phyloP scores from a whole-genome alignment of 1,140 invertebrate species.

The Drosophila pachea region DNA sequence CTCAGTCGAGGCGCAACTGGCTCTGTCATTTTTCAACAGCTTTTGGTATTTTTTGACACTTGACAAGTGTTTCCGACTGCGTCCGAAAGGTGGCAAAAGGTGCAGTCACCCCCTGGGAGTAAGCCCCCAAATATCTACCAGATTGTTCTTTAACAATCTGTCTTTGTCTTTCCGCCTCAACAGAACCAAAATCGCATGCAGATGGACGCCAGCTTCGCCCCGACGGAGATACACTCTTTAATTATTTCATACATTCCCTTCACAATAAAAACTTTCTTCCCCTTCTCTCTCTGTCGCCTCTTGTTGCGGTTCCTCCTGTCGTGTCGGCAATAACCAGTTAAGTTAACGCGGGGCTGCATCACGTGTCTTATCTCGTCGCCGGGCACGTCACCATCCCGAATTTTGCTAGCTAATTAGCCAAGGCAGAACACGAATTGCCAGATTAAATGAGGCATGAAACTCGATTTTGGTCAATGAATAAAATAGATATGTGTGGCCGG shows the following conservation, averaged over 20 bases:
- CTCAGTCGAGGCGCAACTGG: constrained; percentile 27
- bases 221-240: too few relatives aligned
- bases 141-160: constrained; percentile 33
- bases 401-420: constrained; percentile 49
- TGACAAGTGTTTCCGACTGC: constrained; percentile 71
- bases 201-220: constrained; percentile 21
- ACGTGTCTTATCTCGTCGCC: constrained; percentile 11
- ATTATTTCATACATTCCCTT: too few relatives aligned
- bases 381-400: too few relatives aligned
- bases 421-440: constrained; percentile 31
- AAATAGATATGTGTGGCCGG: constrained; percentile 4
- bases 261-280: not conserved
- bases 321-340: constrained; percentile 12
- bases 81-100: constrained; percentile 61
- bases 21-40: constrained; percentile 65
- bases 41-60: constrained; percentile 66
- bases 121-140: not conserved
- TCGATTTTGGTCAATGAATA: constrained; percentile 41
- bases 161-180: constrained; percentile 4
- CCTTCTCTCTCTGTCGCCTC: not conserved
- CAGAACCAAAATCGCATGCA: constrained; percentile 36
- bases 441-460: constrained; percentile 64
- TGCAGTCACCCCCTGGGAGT: constrained; percentile 22
- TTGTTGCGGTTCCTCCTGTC: too few relatives aligned
- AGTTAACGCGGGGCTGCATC: constrained; percentile 30